These are phyloP conservation scores for Pelosia muscerda DNA, from an alignment of 2,888 invertebrate genomes.

Conservation along the genomic window DNA sequence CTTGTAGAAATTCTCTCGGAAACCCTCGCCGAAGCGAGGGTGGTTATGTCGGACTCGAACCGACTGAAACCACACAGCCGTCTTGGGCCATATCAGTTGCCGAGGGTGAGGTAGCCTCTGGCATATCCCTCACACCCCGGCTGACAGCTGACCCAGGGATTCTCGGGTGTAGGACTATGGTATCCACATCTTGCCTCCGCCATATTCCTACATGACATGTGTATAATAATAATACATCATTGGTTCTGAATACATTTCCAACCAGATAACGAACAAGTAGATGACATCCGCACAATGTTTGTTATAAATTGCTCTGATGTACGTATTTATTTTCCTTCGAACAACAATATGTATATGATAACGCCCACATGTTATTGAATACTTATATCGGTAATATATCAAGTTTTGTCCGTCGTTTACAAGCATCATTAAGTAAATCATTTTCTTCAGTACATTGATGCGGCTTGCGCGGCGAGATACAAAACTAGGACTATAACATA, in stretches of 20 bases:
- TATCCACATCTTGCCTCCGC: no score
- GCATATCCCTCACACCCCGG: no score
- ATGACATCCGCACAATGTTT: neutral
- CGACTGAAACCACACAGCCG: no score
- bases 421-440: constrained; percentile 3
- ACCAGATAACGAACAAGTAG: neutral
- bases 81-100: no score
- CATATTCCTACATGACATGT: no score
- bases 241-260: neutral
- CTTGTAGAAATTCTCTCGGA: no score
- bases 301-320: neutral
- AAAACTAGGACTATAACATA: neutral
- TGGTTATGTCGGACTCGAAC: no score
- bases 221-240: no score
- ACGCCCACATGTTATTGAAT: neutral
- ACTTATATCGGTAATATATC: constrained; percentile 7
- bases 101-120: no score
- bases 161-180: no score
- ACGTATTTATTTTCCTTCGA: constrained; percentile 1
- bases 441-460: constrained; percentile 15
- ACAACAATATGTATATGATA: constrained; percentile 2
- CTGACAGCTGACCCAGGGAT: no score
- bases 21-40: no score
- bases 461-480: constrained; percentile 6
- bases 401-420: neutral